Percentiles rank a stretch among this genome's conserved stretches.
These are phyloP conservation scores for Sciurus carolinensis DNA, from an alignment of 2,797 vertebrate species.

Conservation along the genomic window DNA sequence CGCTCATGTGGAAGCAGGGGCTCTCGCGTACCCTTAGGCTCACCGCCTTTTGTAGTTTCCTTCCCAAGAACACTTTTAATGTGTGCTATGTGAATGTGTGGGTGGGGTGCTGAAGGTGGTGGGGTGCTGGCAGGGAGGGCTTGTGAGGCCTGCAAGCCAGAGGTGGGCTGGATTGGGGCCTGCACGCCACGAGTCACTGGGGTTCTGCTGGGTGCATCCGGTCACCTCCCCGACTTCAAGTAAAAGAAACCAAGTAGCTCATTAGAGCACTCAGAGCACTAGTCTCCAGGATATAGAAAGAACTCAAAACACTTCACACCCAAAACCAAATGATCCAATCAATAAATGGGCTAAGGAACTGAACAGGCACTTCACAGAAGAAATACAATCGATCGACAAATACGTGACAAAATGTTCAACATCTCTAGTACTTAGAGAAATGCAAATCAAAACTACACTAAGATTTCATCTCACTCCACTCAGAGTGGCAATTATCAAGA, in stretches of 20 bases:
- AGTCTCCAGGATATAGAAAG: too few relatives aligned
- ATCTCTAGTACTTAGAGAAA: too few relatives aligned
- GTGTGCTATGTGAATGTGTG: background rate
- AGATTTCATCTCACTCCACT: too few relatives aligned
- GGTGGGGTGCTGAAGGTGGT: background rate
- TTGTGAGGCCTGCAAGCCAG: background rate
- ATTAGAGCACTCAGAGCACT: background rate
- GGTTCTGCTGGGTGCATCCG: background rate
- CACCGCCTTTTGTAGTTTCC: background rate
- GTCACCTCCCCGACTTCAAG: background rate
- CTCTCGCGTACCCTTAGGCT: background rate
- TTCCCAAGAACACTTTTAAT: slow-evolving; percentile 19
- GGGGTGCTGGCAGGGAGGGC: too few relatives aligned
- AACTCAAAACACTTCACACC: too few relatives aligned
- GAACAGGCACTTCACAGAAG: too few relatives aligned
- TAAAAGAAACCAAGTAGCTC: background rate
- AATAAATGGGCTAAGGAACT: too few relatives aligned
- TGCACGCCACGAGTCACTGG: background rate
- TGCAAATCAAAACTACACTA: too few relatives aligned
- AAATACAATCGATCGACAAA: too few relatives aligned
- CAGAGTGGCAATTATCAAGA: too few relatives aligned
- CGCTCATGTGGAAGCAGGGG: background rate
- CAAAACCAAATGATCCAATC: too few relatives aligned
- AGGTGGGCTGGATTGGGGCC: background rate
- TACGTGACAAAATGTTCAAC: too few relatives aligned